A percentile compares a stretch with the other conserved stretches of the same genome.
Conservation (phyloP, 2,113 vertebrate genomes). For the Sporophila hypoxantha region DNA sequence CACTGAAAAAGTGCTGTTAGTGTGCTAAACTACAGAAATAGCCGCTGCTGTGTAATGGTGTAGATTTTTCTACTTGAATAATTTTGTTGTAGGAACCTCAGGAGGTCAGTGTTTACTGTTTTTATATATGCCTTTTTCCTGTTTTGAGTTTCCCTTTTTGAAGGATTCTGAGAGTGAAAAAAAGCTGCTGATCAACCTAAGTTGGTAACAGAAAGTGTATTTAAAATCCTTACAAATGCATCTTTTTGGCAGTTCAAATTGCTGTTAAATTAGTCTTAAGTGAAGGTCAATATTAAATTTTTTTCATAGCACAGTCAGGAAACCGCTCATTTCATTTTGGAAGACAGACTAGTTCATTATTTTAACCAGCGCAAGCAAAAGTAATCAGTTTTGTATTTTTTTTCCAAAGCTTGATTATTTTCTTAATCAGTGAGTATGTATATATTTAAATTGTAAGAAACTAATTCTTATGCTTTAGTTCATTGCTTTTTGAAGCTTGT, state of each 20-base stretch:
- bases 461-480: slow-evolving; percentile 64
- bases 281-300: slow-evolving; percentile 46
- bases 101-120: slow-evolving; percentile 91
- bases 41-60: slow-evolving; percentile 88
- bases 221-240: slow-evolving; percentile 59
- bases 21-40: slow-evolving; percentile 86
- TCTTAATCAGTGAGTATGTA: slow-evolving; percentile 61
- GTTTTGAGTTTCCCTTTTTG: slow-evolving; percentile 77
- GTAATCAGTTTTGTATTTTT: slow-evolving; percentile 54
- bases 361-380: slow-evolving; percentile 59
- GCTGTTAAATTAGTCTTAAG: slow-evolving; percentile 54
- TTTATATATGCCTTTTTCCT: slow-evolving; percentile 86
- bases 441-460: slow-evolving; percentile 63
- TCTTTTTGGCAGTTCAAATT: slow-evolving; percentile 62
- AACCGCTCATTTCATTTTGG: slow-evolving; percentile 9
- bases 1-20: slow-evolving; percentile 79
- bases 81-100: slow-evolving; percentile 94
- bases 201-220: slow-evolving; percentile 79
- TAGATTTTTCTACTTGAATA: slow-evolving; percentile 97
- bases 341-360: slow-evolving; percentile 30
- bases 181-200: slow-evolving; percentile 80
- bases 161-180: slow-evolving; percentile 78
- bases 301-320: neutral
- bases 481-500: slow-evolving; percentile 61
- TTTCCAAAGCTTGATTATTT: slow-evolving; percentile 65